phyloP scores from a whole-genome alignment of 2,888 invertebrate species.

The Emmelina monodactyla region DNA sequence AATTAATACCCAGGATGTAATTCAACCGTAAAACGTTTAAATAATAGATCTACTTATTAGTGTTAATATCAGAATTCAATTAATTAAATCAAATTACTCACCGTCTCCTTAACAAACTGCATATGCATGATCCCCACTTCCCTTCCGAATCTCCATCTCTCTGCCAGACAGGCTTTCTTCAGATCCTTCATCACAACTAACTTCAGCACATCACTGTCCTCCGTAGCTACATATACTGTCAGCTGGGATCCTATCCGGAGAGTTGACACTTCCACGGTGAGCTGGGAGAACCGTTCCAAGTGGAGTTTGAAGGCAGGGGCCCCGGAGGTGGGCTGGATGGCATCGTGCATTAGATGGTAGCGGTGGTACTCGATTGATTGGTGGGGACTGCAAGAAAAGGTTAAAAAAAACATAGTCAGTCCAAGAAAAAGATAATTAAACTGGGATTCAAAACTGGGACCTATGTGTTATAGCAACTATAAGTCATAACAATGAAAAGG shows the following conservation, averaged over 20 bases:
- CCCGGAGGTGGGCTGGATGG: conserved; percentile 77
- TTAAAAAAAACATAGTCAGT: no score
- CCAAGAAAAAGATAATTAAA: no score
- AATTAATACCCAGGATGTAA: no score
- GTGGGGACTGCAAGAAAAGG: conserved; percentile 43
- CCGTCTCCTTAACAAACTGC: conserved; percentile 82
- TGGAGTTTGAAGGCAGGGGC: conserved; percentile 75
- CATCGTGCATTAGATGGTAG: conserved; percentile 88
- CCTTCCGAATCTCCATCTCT: conserved; percentile 78
- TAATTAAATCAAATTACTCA: conserved; percentile 31
- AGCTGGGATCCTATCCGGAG: conserved; percentile 75
- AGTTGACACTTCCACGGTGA: conserved; percentile 85
- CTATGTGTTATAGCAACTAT: no score
- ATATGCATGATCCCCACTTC: conserved; percentile 69
- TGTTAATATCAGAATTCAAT: neutral
- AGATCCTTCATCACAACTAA: conserved; percentile 76
- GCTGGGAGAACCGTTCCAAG: conserved; percentile 76
- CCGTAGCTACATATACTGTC: conserved; percentile 83
- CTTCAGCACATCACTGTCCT: conserved; percentile 79
- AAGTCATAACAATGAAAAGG: no score
- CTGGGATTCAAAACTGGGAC: no score
- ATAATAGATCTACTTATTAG: neutral
- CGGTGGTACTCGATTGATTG: conserved; percentile 71
- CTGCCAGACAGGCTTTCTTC: conserved; percentile 81
- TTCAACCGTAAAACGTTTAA: neutral